phyloP scores from a whole-genome alignment of 1,140 invertebrate genomes.

The Periplaneta americana region DNA sequence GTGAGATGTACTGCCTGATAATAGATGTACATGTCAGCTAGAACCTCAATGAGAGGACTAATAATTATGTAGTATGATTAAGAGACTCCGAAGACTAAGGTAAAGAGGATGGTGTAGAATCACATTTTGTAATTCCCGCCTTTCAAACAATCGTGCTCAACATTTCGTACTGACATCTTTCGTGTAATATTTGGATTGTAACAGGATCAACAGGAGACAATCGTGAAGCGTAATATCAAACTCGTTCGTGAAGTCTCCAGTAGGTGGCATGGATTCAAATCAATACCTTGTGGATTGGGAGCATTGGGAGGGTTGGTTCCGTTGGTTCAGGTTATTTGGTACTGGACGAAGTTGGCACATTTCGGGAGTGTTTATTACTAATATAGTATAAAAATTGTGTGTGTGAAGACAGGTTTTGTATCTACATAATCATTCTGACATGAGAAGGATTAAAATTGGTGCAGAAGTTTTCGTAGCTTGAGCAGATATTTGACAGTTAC shows the following conservation, averaged over 20 bases:
- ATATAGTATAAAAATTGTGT: not conserved
- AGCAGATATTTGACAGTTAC: not conserved
- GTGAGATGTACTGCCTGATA: no score
- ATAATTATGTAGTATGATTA: no score
- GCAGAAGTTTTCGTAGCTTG: not conserved
- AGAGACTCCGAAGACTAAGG: no score
- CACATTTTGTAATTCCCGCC: no score
- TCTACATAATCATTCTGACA: not conserved
- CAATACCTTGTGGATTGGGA: not conserved
- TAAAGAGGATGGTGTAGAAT: no score
- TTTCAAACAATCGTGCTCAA: no score
- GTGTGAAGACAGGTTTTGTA: not conserved
- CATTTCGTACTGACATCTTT: not conserved
- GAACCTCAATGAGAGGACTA: no score
- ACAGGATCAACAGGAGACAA: not conserved
- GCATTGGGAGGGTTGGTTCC: not conserved
- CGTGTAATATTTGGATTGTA: no score
- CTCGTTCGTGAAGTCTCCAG: not conserved
- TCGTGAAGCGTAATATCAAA: not conserved
- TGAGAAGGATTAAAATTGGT: not conserved
- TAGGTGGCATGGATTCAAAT: not conserved
- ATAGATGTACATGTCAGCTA: no score
- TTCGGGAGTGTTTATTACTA: not conserved
- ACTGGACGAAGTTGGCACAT: not conserved
- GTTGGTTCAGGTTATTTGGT: no score